Base-by-base conservation (phyloP, 2,888 invertebrate species). In the Apodemia duryi region DNA sequence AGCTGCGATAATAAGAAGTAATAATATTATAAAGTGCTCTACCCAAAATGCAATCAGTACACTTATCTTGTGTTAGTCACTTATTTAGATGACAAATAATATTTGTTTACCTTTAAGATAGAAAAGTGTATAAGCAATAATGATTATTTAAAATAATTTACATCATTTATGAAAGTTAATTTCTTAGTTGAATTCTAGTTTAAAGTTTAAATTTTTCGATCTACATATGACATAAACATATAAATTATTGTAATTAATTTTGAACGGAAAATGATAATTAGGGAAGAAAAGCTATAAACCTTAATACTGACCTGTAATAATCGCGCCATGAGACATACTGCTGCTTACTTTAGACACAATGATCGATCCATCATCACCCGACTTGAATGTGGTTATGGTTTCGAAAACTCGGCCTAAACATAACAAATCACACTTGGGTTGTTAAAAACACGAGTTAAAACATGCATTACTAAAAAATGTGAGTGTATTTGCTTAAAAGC, bases 241-340 rank as follows among this genome's bases (percentile, higher is more conserved):
- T 21, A 41, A 13, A 29, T 43, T 49, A 28, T 21, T 21, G 21
- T 32, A 61, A 64, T 21, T 28, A 61, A 46, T 46, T 29, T 46
- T 64, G 32, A 64, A 49, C 61, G 61, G 35, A 49, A 61, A 64
- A 32, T 61, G 46, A 61, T 28, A 51, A 66, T 66, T 29, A 65
- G 75, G 83, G 80, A 81, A 82, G 79, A 80, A 73, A 84, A 84
- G 87, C 85, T 75, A 79, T 77, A 69, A 88, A 87, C 88, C 87
- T 68, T 65, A 13, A 77, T 85, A 92, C 90, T 92, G 93, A 94
- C 94, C 94, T 94, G 94, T 90, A 70, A 94, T 85, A 71, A 93
- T 93, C 70, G 94, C 93, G 82, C 94, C 94, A 76, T 94, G 94
- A 70, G 93, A 93, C 72, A 90, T 92, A 73, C 92, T 92, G 73